Percentiles rank a stretch among this genome's conserved stretches.
These are phyloP conservation scores for Neomorphus geoffroyi DNA, from an alignment of 2,797 vertebrate genomes.

Conservation along the genomic window DNA sequence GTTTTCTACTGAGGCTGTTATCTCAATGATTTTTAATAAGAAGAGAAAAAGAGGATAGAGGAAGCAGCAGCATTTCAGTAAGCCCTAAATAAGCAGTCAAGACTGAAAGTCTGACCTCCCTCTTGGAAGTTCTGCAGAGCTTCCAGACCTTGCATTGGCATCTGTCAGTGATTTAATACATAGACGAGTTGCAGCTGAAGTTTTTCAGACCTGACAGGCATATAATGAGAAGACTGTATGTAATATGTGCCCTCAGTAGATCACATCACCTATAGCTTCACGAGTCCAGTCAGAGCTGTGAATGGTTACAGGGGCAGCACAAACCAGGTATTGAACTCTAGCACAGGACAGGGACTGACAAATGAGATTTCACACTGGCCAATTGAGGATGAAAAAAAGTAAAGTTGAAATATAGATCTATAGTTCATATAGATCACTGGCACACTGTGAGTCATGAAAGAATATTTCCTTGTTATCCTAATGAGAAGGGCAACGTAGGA, in stretches of 20 bases:
- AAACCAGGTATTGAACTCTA: not conserved
- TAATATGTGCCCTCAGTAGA: not conserved
- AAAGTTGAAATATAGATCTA: constrained; percentile 24
- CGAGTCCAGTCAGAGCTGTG: not conserved
- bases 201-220: not conserved
- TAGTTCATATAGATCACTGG: not conserved
- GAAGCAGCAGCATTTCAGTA: not conserved
- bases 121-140: not conserved
- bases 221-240: not conserved
- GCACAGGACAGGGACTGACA: not conserved
- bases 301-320: not conserved
- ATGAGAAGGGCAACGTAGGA: constrained; percentile 36
- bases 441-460: constrained; percentile 11
- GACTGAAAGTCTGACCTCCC: not conserved
- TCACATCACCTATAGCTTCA: not conserved
- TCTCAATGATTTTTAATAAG: not conserved
- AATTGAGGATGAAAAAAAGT: constrained; percentile 12
- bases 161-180: not conserved
- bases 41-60: not conserved
- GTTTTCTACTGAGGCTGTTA: not conserved
- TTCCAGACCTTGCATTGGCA: not conserved
- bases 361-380: not conserved
- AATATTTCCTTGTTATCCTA: constrained; percentile 40
- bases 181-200: not conserved
- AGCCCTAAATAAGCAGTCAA: not conserved